Conservation (phyloP, 2,888 invertebrate species). For the Palloptera scutellata region DNA sequence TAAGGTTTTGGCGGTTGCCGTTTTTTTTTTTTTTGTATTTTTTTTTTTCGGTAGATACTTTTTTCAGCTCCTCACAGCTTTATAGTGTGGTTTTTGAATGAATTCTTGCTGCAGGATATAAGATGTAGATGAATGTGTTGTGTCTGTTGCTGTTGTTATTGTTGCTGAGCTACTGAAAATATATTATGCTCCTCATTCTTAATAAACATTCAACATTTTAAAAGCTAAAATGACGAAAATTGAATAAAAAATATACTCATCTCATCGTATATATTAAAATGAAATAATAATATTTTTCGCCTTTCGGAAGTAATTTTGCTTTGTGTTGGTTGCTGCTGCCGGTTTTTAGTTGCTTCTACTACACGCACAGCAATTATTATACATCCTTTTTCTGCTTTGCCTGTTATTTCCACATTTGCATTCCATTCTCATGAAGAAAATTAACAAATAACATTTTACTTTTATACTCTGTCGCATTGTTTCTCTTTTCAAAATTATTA, state of each 20-base stretch:
- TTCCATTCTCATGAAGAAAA: no score
- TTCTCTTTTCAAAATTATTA: no score
- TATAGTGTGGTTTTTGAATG: no score
- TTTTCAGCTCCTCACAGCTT: neutral
- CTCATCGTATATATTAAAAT: constrained; percentile 12
- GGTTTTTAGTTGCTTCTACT: no score
- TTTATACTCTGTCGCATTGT: no score
- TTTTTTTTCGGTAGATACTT: neutral
- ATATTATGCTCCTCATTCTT: constrained; percentile 11
- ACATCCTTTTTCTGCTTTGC: no score
- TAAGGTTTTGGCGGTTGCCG: constrained; percentile 43
- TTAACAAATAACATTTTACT: no score
- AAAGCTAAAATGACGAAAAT: constrained; percentile 17
- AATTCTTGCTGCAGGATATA: neutral
- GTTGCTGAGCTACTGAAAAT: neutral
- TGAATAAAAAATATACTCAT: constrained; percentile 1
- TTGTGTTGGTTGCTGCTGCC: neutral
- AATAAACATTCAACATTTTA: constrained; percentile 22
- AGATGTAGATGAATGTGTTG: constrained; percentile 4
- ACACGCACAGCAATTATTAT: no score
- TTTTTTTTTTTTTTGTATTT: neutral
- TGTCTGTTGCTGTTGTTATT: neutral
- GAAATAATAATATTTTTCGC: constrained; percentile 11
- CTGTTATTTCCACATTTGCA: no score
- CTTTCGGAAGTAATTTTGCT: neutral